phyloP scores from a whole-genome alignment of 2,888 invertebrate genomes.

The Zele albiditarsus region DNA sequence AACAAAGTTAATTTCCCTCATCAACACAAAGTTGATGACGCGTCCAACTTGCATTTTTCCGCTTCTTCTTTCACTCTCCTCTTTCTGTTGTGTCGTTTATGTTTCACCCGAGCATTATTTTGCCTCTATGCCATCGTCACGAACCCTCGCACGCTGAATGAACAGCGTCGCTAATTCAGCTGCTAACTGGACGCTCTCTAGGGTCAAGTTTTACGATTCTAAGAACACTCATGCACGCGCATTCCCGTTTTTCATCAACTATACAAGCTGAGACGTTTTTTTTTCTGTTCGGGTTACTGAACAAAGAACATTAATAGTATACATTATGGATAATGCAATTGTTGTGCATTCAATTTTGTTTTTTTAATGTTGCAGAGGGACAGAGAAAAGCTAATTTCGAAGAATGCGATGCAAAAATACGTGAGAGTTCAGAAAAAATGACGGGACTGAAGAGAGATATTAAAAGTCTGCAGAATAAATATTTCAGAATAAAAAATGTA shows the following conservation, averaged over 20 bases:
- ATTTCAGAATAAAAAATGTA: conserved; percentile 76
- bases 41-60: conserved; percentile 9
- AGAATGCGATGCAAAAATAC: conserved; percentile 84
- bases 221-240: conserved; percentile 42
- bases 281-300: not conserved
- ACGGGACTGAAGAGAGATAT: conserved; percentile 83
- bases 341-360: conserved; percentile 9
- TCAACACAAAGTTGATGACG: conserved; percentile 31
- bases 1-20: conserved; percentile 35
- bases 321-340: conserved; percentile 2
- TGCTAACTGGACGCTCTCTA: conserved; percentile 47
- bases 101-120: conserved; percentile 21
- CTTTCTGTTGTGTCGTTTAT: conserved; percentile 18
- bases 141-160: conserved; percentile 46
- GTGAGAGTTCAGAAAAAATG: conserved; percentile 82
- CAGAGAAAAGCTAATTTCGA: conserved; percentile 89
- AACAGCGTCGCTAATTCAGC: conserved; percentile 51
- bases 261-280: conserved; percentile 5
- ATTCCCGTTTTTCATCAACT: conserved; percentile 33
- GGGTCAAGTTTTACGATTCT: conserved; percentile 56
- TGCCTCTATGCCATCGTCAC: conserved; percentile 28
- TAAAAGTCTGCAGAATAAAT: conserved; percentile 77
- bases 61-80: conserved; percentile 21
- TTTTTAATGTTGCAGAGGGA: conserved; percentile 78
- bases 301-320: conserved; percentile 23